Percentiles rank a stretch among this genome's conserved stretches.
These are phyloP conservation scores for Palloptera scutellata DNA, from an alignment of 2,888 invertebrate genomes.

Conservation along the genomic window DNA sequence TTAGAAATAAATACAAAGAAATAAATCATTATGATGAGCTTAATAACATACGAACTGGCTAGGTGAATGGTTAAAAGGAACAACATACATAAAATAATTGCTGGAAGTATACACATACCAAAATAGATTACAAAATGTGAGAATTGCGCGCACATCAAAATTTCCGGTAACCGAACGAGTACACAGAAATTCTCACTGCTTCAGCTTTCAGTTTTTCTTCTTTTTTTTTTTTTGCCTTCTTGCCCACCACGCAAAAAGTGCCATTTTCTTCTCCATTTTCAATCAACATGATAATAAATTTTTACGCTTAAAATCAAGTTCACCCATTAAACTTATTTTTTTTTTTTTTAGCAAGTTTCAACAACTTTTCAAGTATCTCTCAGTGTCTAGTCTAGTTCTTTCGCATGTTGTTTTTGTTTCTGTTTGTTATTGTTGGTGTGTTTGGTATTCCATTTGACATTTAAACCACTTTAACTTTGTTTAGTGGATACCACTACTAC, in stretches of 20 bases:
- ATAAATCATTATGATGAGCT: too few species aligned
- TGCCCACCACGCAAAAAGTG: neutral
- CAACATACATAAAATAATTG: too few species aligned
- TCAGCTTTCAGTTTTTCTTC: neutral
- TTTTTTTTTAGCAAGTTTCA: slow-evolving; percentile 32
- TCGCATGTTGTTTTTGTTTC: neutral
- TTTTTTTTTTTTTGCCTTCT: too few species aligned
- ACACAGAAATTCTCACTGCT: neutral
- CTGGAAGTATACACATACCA: too few species aligned
- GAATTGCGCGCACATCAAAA: slow-evolving; percentile 12
- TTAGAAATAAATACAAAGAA: too few species aligned
- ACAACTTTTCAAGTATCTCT: slow-evolving; percentile 3
- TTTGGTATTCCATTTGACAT: slow-evolving; percentile 32
- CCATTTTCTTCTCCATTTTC: too few species aligned
- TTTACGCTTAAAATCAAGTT: slow-evolving; percentile 44
- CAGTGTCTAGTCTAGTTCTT: slow-evolving; percentile 33
- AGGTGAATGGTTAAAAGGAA: too few species aligned
- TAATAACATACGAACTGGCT: too few species aligned
- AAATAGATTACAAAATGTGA: slow-evolving; percentile 7
- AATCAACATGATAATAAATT: too few species aligned
- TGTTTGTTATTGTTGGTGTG: slow-evolving; percentile 31
- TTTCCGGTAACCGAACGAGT: slow-evolving; percentile 11
- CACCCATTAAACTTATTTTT: slow-evolving; percentile 52
- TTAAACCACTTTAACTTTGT: slow-evolving; percentile 39
- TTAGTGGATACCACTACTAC: slow-evolving; percentile 30